These are phyloP conservation scores for Bufo gargarizans DNA, from an alignment of 2,113 vertebrate genomes.

Conservation along the genomic window DNA sequence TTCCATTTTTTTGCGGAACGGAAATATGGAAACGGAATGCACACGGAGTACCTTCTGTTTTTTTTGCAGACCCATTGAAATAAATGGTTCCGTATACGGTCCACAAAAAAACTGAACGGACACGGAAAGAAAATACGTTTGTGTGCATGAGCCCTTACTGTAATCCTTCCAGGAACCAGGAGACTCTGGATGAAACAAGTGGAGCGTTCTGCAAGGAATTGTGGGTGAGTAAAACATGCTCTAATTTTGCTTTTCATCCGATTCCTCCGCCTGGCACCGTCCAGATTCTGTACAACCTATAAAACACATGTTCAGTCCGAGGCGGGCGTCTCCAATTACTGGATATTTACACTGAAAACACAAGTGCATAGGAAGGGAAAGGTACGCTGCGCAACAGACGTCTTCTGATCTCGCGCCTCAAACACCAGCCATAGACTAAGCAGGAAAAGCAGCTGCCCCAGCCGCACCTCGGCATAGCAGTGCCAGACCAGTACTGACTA, in stretches of 20 bases:
- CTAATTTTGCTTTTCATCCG: neutral
- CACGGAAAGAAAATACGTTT: too few species aligned
- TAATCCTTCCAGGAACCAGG: neutral
- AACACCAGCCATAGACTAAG: neutral
- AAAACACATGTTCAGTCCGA: constrained; percentile 10
- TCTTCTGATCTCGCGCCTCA: neutral
- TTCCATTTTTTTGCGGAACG: too few species aligned
- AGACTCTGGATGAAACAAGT: neutral
- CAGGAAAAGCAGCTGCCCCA: neutral
- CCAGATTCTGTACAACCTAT: neutral
- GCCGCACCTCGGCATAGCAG: neutral
- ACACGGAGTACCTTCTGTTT: too few species aligned
- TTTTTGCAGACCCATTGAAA: too few species aligned
- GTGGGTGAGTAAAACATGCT: neutral
- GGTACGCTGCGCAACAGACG: neutral
- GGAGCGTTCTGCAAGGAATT: neutral
- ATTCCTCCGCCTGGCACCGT: constrained; percentile 6
- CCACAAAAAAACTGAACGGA: too few species aligned
- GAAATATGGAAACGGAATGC: too few species aligned
- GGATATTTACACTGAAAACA: constrained; percentile 31
- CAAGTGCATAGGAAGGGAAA: neutral
- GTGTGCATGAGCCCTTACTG: too few species aligned
- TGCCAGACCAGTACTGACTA: neutral
- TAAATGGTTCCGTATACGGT: too few species aligned
- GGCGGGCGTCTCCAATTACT: constrained; percentile 2